phyloP scores from a whole-genome alignment of 2,888 invertebrate species.

The Galerucella calmariensis region DNA sequence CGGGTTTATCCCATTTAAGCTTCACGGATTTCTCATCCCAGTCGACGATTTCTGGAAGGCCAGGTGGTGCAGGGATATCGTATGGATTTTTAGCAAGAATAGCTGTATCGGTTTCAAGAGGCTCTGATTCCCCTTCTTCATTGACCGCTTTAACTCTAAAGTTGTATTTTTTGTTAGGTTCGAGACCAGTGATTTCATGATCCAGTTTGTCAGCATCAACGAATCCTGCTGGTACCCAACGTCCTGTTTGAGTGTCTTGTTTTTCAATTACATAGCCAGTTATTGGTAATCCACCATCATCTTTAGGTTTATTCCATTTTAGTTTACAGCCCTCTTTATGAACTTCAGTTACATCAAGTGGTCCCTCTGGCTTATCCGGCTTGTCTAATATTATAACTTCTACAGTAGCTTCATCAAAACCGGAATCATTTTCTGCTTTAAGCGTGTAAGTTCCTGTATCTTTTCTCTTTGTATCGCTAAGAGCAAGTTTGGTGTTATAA shows the following conservation, averaged over 20 bases:
- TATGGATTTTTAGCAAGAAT: conserved; percentile 97
- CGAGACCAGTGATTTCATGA: conserved; percentile 87
- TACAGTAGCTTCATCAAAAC: conserved; percentile 92
- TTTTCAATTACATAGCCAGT: conserved; percentile 94
- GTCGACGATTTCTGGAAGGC: conserved; percentile 90
- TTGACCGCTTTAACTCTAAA: conserved; percentile 98
- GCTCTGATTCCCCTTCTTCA: conserved; percentile 97
- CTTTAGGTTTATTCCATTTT: conserved; percentile 94
- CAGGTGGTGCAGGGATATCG: conserved; percentile 88
- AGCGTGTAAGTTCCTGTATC: conserved; percentile 92
- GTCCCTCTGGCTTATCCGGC: conserved; percentile 90
- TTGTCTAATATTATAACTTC: conserved; percentile 89
- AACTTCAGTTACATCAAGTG: conserved; percentile 88
- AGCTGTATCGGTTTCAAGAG: conserved; percentile 87
- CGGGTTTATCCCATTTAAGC: conserved; percentile 90
- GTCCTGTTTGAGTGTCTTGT: conserved; percentile 88
- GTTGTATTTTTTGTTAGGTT: conserved; percentile 95
- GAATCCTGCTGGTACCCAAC: conserved; percentile 89
- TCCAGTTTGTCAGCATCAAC: conserved; percentile 85
- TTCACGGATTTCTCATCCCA: conserved; percentile 93
- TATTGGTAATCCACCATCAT: conserved; percentile 94
- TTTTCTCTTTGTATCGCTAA: conserved; percentile 84
- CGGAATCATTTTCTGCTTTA: conserved; percentile 92
- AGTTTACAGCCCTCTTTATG: conserved; percentile 94
- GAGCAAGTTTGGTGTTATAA: conserved; percentile 87